phyloP scores from a whole-genome alignment of 2,113 vertebrate species.

The Antennarius striatus region DNA sequence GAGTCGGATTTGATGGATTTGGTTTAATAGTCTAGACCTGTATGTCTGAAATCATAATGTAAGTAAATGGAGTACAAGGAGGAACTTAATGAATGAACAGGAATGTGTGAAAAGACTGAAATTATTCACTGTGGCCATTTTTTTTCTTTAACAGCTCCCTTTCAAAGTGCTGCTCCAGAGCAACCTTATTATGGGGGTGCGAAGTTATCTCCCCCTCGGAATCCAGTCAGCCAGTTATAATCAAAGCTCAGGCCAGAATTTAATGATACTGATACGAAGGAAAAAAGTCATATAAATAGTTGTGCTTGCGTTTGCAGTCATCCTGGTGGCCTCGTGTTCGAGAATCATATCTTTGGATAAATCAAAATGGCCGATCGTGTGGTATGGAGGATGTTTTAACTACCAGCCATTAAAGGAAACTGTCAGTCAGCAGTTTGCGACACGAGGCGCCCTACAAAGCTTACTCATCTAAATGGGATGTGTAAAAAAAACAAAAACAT shows the following conservation, averaged over 20 bases:
- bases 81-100: constrained; percentile 5
- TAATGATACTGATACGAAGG: background rate
- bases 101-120: background rate
- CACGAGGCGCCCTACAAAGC: background rate
- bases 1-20: constrained; percentile 21
- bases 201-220: background rate
- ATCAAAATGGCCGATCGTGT: too few species aligned
- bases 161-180: constrained; percentile 15
- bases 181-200: constrained; percentile 2
- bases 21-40: constrained; percentile 13
- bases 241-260: constrained; percentile 12
- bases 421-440: constrained; percentile 20
- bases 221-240: constrained; percentile 1
- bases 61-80: background rate
- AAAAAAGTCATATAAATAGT: background rate
- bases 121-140: background rate
- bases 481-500: background rate
- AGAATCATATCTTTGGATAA: background rate
- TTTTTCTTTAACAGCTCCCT: background rate
- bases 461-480: constrained; percentile 5
- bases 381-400: constrained; percentile 19
- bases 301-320: too few species aligned
- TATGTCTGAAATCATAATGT: background rate
- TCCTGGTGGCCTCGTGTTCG: too few species aligned
- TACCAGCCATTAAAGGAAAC: constrained; percentile 15